Conservation (phyloP, 2,113 vertebrate species). For the Brachypteracias leptosomus region DNA sequence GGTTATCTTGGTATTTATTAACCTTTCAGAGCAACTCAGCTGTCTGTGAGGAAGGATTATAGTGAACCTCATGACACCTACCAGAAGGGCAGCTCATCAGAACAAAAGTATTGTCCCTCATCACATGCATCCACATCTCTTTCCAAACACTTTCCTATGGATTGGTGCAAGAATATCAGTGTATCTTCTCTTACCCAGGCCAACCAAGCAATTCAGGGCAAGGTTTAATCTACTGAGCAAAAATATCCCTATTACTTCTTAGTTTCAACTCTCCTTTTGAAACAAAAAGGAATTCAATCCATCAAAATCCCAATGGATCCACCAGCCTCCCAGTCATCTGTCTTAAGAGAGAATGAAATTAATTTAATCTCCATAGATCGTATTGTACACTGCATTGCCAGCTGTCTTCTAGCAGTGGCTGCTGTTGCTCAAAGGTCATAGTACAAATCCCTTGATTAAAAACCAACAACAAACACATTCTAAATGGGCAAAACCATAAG, state of each 20-base stretch:
- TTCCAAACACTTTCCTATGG: background rate
- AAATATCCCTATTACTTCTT: background rate
- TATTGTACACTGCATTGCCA: background rate
- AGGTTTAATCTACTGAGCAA: background rate
- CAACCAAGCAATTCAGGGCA: background rate
- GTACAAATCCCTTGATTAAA: constrained; percentile 41
- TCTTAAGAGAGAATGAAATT: background rate
- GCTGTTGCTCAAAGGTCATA: constrained; percentile 12
- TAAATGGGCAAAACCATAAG: constrained; percentile 49
- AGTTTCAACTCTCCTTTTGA: background rate
- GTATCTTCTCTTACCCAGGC: background rate
- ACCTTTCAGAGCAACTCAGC: background rate
- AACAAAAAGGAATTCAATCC: constrained; percentile 8
- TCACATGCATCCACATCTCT: background rate
- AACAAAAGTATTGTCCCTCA: background rate
- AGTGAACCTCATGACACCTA: background rate
- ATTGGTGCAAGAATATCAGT: background rate
- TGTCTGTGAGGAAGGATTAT: background rate
- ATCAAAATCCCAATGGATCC: constrained; percentile 22
- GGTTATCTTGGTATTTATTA: background rate
- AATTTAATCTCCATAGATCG: constrained; percentile 20
- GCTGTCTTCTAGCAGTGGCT: constrained; percentile 16
- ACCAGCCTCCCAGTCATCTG: background rate
- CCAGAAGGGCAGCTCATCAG: background rate
- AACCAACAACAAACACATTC: constrained; percentile 31